phyloP scores from a whole-genome alignment of 2,888 invertebrate genomes.

The Dascillus cervinus region DNA sequence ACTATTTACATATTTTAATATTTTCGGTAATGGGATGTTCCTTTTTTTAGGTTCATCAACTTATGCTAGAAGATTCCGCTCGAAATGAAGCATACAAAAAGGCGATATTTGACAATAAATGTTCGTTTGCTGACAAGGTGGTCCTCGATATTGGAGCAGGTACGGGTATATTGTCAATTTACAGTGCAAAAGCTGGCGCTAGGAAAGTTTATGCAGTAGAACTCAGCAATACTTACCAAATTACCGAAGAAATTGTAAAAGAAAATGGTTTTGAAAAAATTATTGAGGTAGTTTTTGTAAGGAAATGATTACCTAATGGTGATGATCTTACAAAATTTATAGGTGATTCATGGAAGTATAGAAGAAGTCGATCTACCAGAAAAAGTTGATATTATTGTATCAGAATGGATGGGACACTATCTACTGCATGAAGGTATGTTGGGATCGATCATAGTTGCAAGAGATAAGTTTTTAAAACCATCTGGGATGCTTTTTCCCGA shows the following conservation, averaged over 20 bases:
- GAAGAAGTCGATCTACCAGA: constrained; percentile 65
- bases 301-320: neutral
- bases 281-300: constrained; percentile 50
- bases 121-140: constrained; percentile 64
- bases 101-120: constrained; percentile 63
- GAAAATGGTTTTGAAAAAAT: constrained; percentile 62
- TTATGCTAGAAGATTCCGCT: constrained; percentile 71
- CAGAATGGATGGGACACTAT: constrained; percentile 99
- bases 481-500: constrained; percentile 71
- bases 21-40: constrained; percentile 1
- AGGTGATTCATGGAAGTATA: constrained; percentile 67
- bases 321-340: constrained; percentile 14
- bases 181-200: constrained; percentile 88
- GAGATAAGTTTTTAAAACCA: constrained; percentile 70
- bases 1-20: too few relatives aligned
- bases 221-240: constrained; percentile 62
- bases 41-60: constrained; percentile 58
- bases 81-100: constrained; percentile 73
- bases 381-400: constrained; percentile 83
- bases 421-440: constrained; percentile 93
- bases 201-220: constrained; percentile 78
- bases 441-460: constrained; percentile 75
- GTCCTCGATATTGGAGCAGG: constrained; percentile 85
- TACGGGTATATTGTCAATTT: constrained; percentile 81
- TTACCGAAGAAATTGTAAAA: constrained; percentile 57